Conservation (phyloP, 2,888 invertebrate species). For the Trichacis sp. region DNA sequence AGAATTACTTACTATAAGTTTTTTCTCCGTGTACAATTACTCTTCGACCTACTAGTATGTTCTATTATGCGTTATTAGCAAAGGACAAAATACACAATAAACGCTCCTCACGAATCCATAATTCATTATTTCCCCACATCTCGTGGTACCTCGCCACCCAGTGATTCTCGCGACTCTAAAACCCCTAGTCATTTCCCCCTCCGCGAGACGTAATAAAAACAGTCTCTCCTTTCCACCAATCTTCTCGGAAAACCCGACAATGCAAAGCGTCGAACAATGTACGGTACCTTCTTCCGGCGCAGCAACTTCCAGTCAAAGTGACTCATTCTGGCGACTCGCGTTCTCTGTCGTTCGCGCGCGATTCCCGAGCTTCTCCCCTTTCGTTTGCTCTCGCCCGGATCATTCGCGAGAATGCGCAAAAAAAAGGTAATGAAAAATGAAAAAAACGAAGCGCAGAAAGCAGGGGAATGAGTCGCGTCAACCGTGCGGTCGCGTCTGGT, state of each 20-base stretch:
- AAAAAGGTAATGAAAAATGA: constrained; percentile 3
- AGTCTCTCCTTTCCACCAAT: not conserved
- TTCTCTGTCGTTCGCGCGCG: constrained; percentile 17
- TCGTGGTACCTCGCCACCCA: too few relatives aligned
- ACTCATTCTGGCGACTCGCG: constrained; percentile 56
- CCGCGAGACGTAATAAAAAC: too few relatives aligned
- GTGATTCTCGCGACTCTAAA: too few relatives aligned
- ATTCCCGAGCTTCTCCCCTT: constrained; percentile 8
- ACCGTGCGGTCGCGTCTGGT: constrained; percentile 28
- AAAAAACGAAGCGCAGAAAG: constrained; percentile 7
- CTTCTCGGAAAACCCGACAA: constrained; percentile 1
- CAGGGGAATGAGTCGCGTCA: constrained; percentile 33
- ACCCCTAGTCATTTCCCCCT: too few relatives aligned
- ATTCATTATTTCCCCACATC: too few relatives aligned
- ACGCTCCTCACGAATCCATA: too few relatives aligned
- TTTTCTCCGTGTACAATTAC: too few relatives aligned
- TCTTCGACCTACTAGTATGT: too few relatives aligned
- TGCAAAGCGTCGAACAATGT: not conserved
- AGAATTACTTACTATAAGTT: too few relatives aligned
- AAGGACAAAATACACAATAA: too few relatives aligned
- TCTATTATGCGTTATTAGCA: too few relatives aligned
- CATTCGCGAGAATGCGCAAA: not conserved
- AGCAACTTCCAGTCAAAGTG: constrained; percentile 68
- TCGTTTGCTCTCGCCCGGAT: constrained; percentile 1
- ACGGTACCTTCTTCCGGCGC: constrained; percentile 65